Percentiles rank a stretch among this genome's conserved stretches.
phyloP scores from a whole-genome alignment of 1,140 invertebrate genomes.

The Drosophila kohkoa region DNA sequence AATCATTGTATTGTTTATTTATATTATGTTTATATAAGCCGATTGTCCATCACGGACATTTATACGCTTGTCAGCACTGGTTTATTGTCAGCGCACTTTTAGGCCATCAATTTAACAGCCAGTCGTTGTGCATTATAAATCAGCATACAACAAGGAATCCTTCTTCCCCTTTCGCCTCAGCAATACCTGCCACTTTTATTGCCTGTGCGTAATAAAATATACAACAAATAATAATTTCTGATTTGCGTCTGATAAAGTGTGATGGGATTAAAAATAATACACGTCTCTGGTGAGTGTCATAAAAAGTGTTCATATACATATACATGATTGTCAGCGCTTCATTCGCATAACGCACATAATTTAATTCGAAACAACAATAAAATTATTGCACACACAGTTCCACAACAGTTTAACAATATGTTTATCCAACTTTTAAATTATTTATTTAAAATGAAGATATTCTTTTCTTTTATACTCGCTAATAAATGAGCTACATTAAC shows the following conservation, averaged over 20 bases:
- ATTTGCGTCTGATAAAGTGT: conserved; percentile 65
- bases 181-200: conserved; percentile 39
- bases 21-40: conserved; percentile 1
- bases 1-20: background rate
- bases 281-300: conserved; percentile 24
- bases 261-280: conserved; percentile 57
- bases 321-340: conserved; percentile 23
- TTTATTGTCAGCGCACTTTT: conserved; percentile 60
- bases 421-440: too few species aligned
- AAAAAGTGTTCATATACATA: conserved; percentile 32
- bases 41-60: conserved; percentile 51
- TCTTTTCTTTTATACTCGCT: too few species aligned
- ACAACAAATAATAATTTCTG: conserved; percentile 41
- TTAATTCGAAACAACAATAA: too few species aligned
- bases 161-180: background rate
- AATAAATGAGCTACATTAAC: too few species aligned
- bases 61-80: conserved; percentile 50
- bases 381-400: too few species aligned
- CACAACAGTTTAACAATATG: too few species aligned
- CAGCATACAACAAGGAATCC: conserved; percentile 48
- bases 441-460: too few species aligned
- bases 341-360: too few species aligned
- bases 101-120: conserved; percentile 41
- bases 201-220: conserved; percentile 53
- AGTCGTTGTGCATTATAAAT: conserved; percentile 62